Conservation (phyloP, 2,113 vertebrate species). For the Capreolus pygargus region DNA sequence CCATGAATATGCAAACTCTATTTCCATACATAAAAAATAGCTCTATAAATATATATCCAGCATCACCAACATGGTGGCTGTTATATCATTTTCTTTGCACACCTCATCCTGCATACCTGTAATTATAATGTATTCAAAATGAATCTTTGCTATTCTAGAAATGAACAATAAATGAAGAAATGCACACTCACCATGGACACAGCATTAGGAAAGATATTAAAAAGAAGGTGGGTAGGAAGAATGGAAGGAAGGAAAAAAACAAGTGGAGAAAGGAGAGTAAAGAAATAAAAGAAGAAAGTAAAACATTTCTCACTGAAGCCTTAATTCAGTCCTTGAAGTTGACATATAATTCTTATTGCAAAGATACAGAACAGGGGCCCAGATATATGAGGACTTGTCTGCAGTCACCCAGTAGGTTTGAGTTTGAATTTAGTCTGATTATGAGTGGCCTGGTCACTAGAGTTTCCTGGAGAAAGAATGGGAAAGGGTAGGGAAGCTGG, state of each 20-base stretch:
- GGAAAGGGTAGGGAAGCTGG: background rate
- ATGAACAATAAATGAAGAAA: constrained; percentile 26
- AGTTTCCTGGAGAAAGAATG: background rate
- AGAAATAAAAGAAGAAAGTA: background rate
- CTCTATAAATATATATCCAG: constrained; percentile 55
- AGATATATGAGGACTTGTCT: background rate
- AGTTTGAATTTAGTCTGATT: background rate
- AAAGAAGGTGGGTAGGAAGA: background rate
- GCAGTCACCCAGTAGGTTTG: background rate
- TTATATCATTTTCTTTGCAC: constrained; percentile 39
- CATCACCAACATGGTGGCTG: constrained; percentile 40
- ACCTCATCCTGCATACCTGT: background rate
- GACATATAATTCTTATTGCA: background rate
- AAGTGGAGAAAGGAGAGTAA: background rate
- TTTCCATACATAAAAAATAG: constrained; percentile 53
- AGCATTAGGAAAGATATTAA: background rate
- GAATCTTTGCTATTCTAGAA: background rate
- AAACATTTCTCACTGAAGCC: background rate
- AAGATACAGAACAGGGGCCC: background rate
- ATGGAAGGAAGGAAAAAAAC: background rate
- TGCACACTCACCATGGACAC: background rate
- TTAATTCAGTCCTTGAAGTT: background rate
- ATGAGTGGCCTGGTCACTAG: background rate
- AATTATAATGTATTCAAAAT: background rate
- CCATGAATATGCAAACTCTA: constrained; percentile 73